Conservation (phyloP, 1,140 invertebrate species). For the Hyposmocoma kahamanoa region DNA sequence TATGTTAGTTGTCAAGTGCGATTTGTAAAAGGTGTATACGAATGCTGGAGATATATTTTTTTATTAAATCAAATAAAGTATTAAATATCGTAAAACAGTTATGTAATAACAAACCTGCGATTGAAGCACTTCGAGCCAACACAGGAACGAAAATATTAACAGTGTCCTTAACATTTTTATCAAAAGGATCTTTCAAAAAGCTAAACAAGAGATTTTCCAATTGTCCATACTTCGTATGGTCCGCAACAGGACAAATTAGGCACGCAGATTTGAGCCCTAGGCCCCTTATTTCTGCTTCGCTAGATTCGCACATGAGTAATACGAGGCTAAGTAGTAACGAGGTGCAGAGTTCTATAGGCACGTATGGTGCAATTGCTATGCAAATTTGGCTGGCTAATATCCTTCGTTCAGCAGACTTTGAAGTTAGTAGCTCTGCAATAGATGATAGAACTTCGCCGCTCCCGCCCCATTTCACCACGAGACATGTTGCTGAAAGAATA, state of each 20-base stretch:
- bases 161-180: conserved; percentile 53
- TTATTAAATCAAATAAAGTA: too few relatives aligned
- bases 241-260: conserved; percentile 55
- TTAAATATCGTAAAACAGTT: conserved; percentile 2
- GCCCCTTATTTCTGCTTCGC: conserved; percentile 50
- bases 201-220: conserved; percentile 65
- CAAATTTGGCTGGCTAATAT: conserved; percentile 57
- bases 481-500: conserved; percentile 49
- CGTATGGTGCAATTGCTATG: conserved; percentile 54
- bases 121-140: conserved; percentile 55
- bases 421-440: conserved; percentile 52
- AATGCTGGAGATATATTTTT: too few relatives aligned
- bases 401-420: conserved; percentile 43
- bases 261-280: conserved; percentile 56
- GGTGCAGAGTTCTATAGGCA: conserved; percentile 60
- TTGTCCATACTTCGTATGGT: conserved; percentile 61
- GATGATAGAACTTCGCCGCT: conserved; percentile 56
- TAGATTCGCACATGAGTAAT: conserved; percentile 64
- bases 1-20: too few relatives aligned
- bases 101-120: conserved; percentile 42
- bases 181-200: conserved; percentile 54
- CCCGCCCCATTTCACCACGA: conserved; percentile 61
- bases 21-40: too few relatives aligned
- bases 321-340: conserved; percentile 65
- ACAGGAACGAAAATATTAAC: conserved; percentile 58